Evolutionary conservation across 2,113 vertebrate genomes (phyloP).

Genomic region (Cynoglossus semilaevis): DNA sequence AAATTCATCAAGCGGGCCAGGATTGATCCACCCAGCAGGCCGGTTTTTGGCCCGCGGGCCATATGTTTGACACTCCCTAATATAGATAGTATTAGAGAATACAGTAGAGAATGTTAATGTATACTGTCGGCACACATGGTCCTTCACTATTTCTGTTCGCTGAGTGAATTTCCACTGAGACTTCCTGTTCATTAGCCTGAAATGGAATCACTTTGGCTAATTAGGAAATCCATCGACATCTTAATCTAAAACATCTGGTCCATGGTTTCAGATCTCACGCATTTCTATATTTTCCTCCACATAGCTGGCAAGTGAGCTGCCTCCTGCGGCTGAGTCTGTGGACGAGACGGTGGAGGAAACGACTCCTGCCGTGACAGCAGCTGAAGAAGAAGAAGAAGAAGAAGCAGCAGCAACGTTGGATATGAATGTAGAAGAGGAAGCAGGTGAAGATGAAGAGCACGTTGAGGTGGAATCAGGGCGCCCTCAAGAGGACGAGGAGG

Average conservation of each 20-base stretch:
- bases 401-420: constrained; percentile 2
- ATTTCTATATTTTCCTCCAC: constrained; percentile 9
- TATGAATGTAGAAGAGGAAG: not conserved
- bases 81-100: too few species aligned
- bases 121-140: too few species aligned
- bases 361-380: not conserved
- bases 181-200: constrained; percentile 49
- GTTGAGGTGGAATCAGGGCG: constrained; percentile 22
- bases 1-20: too few species aligned
- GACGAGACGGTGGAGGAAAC: constrained; percentile 18
- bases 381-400: constrained; percentile 4
- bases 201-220: not conserved
- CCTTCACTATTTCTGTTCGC: too few species aligned
- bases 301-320: constrained; percentile 26
- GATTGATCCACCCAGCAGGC: too few species aligned
- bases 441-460: constrained; percentile 13
- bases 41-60: too few species aligned
- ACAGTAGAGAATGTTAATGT: too few species aligned
- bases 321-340: constrained; percentile 10
- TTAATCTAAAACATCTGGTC: too few species aligned
- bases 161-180: constrained; percentile 18
- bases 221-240: too few species aligned
- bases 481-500: constrained; percentile 12
- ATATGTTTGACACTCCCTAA: not conserved
- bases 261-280: constrained; percentile 3